Evolutionary conservation across 2,888 invertebrate genomes (phyloP).

Genomic region (Meganola albula): DNA sequence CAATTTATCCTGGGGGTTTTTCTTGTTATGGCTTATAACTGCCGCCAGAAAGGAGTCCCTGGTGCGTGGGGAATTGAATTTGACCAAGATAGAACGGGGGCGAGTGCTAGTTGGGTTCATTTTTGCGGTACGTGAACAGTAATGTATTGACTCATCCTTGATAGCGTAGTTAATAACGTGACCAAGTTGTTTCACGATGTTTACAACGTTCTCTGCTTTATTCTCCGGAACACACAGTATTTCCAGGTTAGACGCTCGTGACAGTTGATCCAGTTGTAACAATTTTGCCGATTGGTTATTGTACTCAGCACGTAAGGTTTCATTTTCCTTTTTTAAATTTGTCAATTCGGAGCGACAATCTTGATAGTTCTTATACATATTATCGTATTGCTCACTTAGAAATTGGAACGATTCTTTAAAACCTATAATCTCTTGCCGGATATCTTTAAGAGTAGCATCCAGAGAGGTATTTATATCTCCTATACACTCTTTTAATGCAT

Average conservation of each 20-base stretch:
- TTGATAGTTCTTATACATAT: no score
- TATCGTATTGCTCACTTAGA: no score
- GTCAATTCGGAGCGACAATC: no score
- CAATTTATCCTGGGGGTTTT: not conserved
- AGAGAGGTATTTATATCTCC: no score
- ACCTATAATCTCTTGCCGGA: no score
- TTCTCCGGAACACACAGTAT: not conserved
- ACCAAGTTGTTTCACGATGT: not conserved
- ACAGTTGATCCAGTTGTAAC: not conserved
- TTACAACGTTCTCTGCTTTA: not conserved
- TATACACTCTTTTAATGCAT: no score
- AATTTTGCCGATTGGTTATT: no score
- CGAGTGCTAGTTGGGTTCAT: not conserved
- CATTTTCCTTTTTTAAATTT: no score
- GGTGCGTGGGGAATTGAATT: not conserved
- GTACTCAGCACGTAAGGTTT: no score
- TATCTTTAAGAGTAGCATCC: no score
- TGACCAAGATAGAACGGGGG: not conserved
- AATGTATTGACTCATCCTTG: not conserved
- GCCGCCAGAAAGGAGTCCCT: not conserved
- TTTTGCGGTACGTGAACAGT: not conserved
- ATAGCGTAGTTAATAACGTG: not conserved
- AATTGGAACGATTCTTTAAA: no score
- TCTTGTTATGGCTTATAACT: not conserved
- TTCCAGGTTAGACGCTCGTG: not conserved